phyloP scores from a whole-genome alignment of 2,888 invertebrate species.

The Odontothrips loti region DNA sequence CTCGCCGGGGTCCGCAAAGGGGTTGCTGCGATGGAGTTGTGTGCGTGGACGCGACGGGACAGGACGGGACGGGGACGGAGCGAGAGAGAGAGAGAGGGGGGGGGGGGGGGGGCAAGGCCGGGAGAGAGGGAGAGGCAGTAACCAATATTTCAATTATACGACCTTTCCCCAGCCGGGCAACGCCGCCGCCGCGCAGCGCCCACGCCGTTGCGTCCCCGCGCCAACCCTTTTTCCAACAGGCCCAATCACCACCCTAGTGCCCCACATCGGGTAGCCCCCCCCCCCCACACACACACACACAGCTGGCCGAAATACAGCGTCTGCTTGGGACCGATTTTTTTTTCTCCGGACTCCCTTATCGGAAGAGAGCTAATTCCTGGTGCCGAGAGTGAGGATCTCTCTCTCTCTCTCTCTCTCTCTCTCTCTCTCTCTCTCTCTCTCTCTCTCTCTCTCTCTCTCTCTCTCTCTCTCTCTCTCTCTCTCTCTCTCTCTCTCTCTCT shows the following conservation, averaged over 20 bases:
- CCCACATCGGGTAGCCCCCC: background rate
- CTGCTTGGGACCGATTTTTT: background rate
- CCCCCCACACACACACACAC: background rate
- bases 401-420: too few relatives aligned
- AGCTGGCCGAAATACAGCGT: background rate
- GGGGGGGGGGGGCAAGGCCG: background rate
- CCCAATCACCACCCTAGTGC: background rate
- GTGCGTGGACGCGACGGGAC: background rate
- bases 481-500: too few relatives aligned
- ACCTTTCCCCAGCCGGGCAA: background rate
- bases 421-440: too few relatives aligned
- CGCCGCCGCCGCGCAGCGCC: background rate
- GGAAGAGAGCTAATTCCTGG: background rate
- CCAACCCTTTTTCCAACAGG: background rate
- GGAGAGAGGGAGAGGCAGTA: background rate
- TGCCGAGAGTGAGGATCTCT: background rate
- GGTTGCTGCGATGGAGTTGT: background rate
- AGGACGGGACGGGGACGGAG: background rate
- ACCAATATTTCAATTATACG: conserved; percentile 22
- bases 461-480: too few relatives aligned
- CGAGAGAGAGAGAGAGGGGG: background rate
- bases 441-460: too few relatives aligned
- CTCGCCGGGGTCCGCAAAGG: background rate
- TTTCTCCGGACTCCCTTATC: background rate
- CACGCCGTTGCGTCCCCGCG: too few relatives aligned